Evolutionary conservation across 2,888 invertebrate genomes (phyloP).

Genomic region (Byasa hedistus): DNA sequence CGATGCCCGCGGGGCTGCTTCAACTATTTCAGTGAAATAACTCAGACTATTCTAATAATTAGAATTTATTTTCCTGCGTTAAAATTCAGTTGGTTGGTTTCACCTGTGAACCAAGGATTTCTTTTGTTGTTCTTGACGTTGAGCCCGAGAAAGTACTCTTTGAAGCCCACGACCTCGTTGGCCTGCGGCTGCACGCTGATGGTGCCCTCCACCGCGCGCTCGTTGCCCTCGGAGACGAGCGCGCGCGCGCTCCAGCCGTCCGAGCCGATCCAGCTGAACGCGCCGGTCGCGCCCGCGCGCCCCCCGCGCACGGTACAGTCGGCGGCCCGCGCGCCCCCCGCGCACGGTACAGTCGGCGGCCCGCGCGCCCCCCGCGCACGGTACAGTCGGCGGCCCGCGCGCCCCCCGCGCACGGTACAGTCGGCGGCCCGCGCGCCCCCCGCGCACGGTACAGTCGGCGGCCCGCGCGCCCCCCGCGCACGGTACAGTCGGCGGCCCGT

Average conservation of each 20-base stretch:
- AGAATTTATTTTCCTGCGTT: too few species aligned
- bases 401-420: too few species aligned
- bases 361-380: too few species aligned
- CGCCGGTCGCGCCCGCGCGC: conserved; percentile 89
- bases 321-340: conserved; percentile 96
- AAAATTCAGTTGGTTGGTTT: conserved; percentile 47
- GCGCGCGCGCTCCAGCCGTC: conserved; percentile 97
- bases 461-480: too few species aligned
- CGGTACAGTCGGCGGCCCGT: too few species aligned
- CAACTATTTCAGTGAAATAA: too few species aligned
- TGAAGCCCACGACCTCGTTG: conserved; percentile 93
- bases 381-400: too few species aligned
- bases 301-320: conserved; percentile 91
- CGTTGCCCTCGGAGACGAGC: conserved; percentile 91
- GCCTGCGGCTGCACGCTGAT: conserved; percentile 96
- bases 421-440: too few species aligned
- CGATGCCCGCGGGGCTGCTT: too few species aligned
- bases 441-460: too few species aligned
- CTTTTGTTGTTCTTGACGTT: conserved; percentile 92
- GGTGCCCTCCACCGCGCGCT: conserved; percentile 87
- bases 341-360: too few species aligned
- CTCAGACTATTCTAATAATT: too few species aligned
- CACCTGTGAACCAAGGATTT: conserved; percentile 98
- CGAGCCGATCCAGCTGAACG: conserved; percentile 96
- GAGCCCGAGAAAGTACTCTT: conserved; percentile 90